Percentiles rank a stretch among this genome's conserved stretches.
Evolutionary conservation across 2,113 vertebrate species (phyloP).

Genomic region (Cebus imitator): DNA sequence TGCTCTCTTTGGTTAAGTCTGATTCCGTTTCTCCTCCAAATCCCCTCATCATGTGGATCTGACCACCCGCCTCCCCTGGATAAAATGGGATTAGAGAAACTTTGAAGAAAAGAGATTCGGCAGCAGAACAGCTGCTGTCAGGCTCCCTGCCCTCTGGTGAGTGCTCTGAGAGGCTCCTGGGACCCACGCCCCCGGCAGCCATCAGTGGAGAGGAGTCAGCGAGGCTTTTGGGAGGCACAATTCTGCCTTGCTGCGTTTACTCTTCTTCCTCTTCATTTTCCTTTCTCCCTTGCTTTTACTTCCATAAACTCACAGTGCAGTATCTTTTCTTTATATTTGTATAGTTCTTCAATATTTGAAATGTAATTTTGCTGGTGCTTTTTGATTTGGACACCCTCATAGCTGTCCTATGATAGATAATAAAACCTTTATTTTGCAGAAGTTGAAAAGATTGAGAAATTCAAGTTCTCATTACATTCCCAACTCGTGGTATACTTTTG

Average conservation of each 20-base stretch:
- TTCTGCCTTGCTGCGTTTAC: rapidly evolving
- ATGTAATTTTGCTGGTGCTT: rapidly evolving
- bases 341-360: not conserved
- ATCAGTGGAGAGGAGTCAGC: rapidly evolving
- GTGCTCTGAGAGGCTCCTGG: not conserved
- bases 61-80: slow-evolving; percentile 90
- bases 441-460: not conserved
- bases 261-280: rapidly evolving
- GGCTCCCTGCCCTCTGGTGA: not conserved
- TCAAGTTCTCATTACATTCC: not conserved
- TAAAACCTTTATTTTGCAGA: no score
- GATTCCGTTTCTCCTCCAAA: not conserved
- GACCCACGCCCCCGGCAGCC: rapidly evolving
- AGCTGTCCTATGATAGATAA: not conserved
- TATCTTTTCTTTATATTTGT: not conserved
- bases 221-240: rapidly evolving
- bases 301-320: rapidly evolving
- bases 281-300: not conserved
- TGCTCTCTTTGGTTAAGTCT: slow-evolving; percentile 61
- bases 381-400: not conserved
- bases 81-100: slow-evolving; percentile 88
- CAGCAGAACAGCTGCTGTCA: slow-evolving; percentile 28
- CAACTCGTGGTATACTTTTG: not conserved
- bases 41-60: slow-evolving; percentile 83
- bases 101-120: not conserved